These are phyloP conservation scores for Onychomys leucogaster DNA, from an alignment of 2,797 vertebrate species.

Conservation along the genomic window DNA sequence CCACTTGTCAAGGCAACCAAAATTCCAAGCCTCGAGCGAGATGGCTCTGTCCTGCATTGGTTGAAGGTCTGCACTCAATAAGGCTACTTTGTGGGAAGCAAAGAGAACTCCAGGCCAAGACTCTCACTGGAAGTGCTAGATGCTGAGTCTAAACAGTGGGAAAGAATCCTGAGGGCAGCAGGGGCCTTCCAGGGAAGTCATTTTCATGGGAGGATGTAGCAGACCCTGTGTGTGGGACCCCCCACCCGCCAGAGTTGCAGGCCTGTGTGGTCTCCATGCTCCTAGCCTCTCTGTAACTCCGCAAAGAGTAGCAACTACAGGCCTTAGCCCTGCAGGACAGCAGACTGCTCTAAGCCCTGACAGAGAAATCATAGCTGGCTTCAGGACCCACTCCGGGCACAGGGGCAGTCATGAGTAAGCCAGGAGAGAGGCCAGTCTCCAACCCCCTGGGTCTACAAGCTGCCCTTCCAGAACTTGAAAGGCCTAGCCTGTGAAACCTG, in stretches of 20 bases:
- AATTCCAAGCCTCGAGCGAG: neutral
- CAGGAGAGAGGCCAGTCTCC: neutral
- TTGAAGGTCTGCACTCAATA: fast-evolving
- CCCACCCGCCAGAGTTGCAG: neutral
- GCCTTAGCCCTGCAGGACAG: neutral
- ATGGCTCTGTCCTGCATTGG: neutral
- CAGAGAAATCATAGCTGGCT: neutral
- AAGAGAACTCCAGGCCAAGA: fast-evolving
- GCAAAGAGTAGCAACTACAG: too few relatives aligned
- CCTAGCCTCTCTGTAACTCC: fast-evolving
- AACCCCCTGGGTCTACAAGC: neutral
- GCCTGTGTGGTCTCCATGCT: fast-evolving
- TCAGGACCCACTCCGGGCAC: neutral
- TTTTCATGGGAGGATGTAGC: neutral
- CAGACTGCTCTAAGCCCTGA: fast-evolving
- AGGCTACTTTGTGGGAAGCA: fast-evolving
- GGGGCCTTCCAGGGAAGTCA: too few relatives aligned
- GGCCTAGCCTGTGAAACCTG: neutral
- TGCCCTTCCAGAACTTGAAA: neutral
- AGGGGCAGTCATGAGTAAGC: neutral
- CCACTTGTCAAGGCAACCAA: fast-evolving
- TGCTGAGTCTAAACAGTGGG: too few relatives aligned
- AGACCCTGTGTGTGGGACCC: neutral
- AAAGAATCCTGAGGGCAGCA: neutral
- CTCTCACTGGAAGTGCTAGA: neutral